These are phyloP conservation scores for Mastacembelus armatus DNA, from an alignment of 2,797 vertebrate genomes.

Conservation along the genomic window DNA sequence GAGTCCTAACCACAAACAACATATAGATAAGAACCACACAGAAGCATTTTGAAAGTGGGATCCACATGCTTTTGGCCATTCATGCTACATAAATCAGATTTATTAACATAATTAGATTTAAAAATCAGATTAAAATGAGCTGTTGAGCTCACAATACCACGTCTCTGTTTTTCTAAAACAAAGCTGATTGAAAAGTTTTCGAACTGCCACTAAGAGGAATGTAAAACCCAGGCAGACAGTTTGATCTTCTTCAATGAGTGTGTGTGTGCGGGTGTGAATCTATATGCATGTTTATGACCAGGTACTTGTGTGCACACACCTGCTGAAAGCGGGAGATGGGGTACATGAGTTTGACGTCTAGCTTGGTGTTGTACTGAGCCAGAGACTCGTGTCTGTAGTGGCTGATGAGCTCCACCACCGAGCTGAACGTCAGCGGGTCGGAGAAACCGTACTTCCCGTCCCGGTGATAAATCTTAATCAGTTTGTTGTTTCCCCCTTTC, in stretches of 20 bases:
- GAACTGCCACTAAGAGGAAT: not conserved
- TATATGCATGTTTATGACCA: no score
- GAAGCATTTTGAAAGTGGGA: no score
- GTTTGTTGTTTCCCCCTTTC: slow-evolving; percentile 97
- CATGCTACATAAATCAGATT: no score
- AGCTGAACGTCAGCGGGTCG: slow-evolving; percentile 93
- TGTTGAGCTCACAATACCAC: no score
- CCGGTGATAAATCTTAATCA: slow-evolving; percentile 96
- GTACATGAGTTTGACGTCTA: slow-evolving; percentile 94
- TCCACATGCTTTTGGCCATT: no score
- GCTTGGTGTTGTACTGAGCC: slow-evolving; percentile 96
- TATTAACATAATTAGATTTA: no score
- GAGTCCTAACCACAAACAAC: no score
- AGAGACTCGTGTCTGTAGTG: slow-evolving; percentile 95
- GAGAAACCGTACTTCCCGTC: slow-evolving; percentile 96
- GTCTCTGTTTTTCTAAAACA: not conserved
- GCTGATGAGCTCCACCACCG: slow-evolving; percentile 94
- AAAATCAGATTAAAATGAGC: no score
- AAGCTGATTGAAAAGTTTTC: not conserved
- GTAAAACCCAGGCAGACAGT: not conserved
- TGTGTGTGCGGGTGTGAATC: no score
- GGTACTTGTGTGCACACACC: slow-evolving; percentile 70
- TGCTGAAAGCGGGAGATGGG: slow-evolving; percentile 90
- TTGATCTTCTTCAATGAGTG: no score
- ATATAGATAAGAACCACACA: no score